Percentiles rank a stretch among this genome's conserved stretches.
Conservation (phyloP, 2,797 vertebrate genomes). For the Acrossocheilus fasciatus region DNA sequence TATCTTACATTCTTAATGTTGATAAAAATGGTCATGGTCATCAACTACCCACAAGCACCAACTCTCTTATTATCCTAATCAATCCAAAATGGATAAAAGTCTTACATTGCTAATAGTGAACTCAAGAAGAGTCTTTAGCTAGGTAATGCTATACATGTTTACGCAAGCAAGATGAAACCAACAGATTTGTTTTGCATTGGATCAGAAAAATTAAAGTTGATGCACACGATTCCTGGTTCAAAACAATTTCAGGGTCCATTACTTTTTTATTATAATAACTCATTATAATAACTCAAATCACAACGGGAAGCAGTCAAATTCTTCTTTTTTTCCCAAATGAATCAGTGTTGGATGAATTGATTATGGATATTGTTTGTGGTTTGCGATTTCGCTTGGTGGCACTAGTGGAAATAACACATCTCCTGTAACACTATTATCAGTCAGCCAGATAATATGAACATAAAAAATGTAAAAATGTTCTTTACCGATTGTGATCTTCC, state of each 20-base stretch:
- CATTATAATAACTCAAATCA: background rate
- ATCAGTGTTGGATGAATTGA: background rate
- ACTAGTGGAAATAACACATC: background rate
- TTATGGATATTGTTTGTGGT: background rate
- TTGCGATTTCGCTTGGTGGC: background rate
- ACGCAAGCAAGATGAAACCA: background rate
- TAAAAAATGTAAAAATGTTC: slow-evolving; percentile 22
- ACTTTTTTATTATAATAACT: background rate
- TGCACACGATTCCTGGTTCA: background rate
- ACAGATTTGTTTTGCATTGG: background rate
- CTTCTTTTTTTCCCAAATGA: background rate
- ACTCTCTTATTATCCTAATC: background rate
- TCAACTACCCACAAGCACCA: too few species aligned
- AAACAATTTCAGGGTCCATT: background rate
- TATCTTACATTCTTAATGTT: background rate
- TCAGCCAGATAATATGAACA: background rate
- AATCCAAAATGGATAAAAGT: slow-evolving; percentile 6
- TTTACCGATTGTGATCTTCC: slow-evolving; percentile 86
- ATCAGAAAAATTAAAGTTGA: background rate
- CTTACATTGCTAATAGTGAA: background rate
- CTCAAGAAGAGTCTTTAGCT: background rate
- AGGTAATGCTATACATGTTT: background rate
- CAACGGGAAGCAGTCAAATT: too few species aligned
- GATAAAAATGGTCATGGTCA: background rate
- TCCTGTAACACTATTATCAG: background rate